Evolutionary conservation across 1,140 invertebrate species (phyloP).

Genomic region (Diuraphis noxia): DNA sequence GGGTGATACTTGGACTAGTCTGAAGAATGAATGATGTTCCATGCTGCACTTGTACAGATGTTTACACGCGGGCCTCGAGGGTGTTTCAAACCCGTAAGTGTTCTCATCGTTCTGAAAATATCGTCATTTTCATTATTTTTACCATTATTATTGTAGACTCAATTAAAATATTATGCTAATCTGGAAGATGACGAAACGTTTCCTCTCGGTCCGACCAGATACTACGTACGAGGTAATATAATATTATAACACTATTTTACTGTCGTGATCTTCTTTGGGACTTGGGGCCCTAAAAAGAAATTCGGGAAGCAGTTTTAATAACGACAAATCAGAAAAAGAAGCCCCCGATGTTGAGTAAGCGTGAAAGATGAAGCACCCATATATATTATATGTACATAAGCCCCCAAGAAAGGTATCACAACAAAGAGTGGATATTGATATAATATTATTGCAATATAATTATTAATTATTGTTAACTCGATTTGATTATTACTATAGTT

Average conservation of each 20-base stretch:
- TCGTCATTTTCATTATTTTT: not conserved
- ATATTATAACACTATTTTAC: not conserved
- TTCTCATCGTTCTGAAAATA: constrained; percentile 83
- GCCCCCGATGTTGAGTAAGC: not conserved
- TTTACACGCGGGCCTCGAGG: constrained; percentile 92
- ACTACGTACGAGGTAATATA: not conserved
- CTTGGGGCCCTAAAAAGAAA: too few relatives aligned
- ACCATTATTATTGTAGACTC: not conserved
- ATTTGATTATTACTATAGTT: not conserved
- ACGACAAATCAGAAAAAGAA: not conserved
- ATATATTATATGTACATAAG: too few relatives aligned
- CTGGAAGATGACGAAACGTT: not conserved
- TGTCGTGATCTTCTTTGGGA: not conserved
- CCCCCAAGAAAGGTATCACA: not conserved
- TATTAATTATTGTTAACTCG: not conserved
- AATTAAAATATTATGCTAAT: constrained; percentile 37
- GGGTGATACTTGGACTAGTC: constrained; percentile 78
- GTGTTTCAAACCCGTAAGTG: constrained; percentile 93
- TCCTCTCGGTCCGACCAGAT: too few relatives aligned
- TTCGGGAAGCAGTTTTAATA: too few relatives aligned
- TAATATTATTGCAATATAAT: not conserved
- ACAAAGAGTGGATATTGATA: not conserved
- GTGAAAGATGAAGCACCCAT: not conserved
- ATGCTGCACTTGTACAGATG: constrained; percentile 98
- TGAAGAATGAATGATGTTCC: constrained; percentile 98